Evolutionary conservation across 2,888 invertebrate species (phyloP).

Genomic region (Neuroscelio doddi): DNA sequence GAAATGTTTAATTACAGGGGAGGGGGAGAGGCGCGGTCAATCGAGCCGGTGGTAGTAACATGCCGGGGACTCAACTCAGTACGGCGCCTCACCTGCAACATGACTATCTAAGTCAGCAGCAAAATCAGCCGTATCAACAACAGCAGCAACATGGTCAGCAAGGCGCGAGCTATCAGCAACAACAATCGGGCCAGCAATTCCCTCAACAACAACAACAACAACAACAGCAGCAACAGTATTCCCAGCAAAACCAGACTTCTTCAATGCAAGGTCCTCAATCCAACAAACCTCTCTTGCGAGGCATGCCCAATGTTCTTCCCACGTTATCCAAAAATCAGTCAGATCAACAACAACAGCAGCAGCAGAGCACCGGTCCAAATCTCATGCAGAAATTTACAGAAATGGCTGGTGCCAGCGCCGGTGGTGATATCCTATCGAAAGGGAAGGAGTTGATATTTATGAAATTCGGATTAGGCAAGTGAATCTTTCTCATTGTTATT

Average conservation of each 20-base stretch:
- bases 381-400: slow-evolving; percentile 92
- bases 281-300: slow-evolving; percentile 68
- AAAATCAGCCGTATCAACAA: slow-evolving; percentile 40
- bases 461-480: slow-evolving; percentile 89
- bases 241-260: slow-evolving; percentile 61
- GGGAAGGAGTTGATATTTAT: slow-evolving; percentile 95
- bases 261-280: slow-evolving; percentile 61
- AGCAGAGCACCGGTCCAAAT: slow-evolving; percentile 77
- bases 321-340: slow-evolving; percentile 50
- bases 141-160: slow-evolving; percentile 51
- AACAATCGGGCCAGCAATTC: slow-evolving; percentile 49
- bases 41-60: slow-evolving; percentile 76
- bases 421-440: slow-evolving; percentile 92
- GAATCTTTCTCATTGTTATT: slow-evolving; percentile 48
- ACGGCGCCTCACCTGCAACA: slow-evolving; percentile 64
- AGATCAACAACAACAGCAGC: slow-evolving; percentile 70
- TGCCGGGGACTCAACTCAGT: slow-evolving; percentile 75
- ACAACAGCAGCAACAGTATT: slow-evolving; percentile 58
- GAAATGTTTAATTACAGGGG: slow-evolving; percentile 73
- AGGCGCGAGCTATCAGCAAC: slow-evolving; percentile 56
- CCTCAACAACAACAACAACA: slow-evolving; percentile 55
- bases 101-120: slow-evolving; percentile 59
- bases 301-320: slow-evolving; percentile 71
- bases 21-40: slow-evolving; percentile 78
- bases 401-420: slow-evolving; percentile 84